A percentile compares a stretch with the other conserved stretches of the same genome.
phyloP scores from a whole-genome alignment of 2,888 invertebrate genomes.

The Nymphalis polychloros region DNA sequence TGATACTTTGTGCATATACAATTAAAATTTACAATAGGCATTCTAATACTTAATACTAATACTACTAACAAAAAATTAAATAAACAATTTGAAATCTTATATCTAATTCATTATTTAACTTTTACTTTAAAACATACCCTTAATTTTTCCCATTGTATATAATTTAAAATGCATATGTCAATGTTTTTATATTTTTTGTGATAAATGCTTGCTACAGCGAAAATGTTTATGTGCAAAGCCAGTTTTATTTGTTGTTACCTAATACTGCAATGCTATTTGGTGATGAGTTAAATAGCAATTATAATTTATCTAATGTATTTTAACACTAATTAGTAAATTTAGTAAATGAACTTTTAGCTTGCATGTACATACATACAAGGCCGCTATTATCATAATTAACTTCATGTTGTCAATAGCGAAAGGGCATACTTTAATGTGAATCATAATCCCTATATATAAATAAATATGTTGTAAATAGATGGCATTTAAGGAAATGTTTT shows the following conservation, averaged over 20 bases:
- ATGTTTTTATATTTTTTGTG: not conserved
- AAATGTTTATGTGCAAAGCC: slow-evolving; percentile 25
- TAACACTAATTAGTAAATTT: not conserved
- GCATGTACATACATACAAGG: not conserved
- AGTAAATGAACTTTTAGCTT: not conserved
- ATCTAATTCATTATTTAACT: not conserved
- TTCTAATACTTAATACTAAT: too few species aligned
- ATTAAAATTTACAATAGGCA: too few species aligned
- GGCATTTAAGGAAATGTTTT: not conserved
- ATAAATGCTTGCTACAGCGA: slow-evolving; percentile 25
- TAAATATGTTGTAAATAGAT: not conserved
- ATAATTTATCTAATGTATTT: not conserved
- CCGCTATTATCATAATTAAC: not conserved
- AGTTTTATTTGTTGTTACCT: not conserved
- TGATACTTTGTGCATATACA: too few species aligned
- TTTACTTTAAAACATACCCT: not conserved
- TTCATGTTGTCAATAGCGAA: slow-evolving; percentile 1
- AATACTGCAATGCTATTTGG: slow-evolving; percentile 14
- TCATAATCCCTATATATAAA: not conserved
- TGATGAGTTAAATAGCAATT: not conserved
- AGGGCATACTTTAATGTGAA: not conserved
- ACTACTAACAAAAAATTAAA: too few species aligned
- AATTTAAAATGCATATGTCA: not conserved
- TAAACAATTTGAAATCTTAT: not conserved
- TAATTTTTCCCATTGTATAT: not conserved